Percentiles rank a stretch among this genome's conserved stretches.
phyloP scores from a whole-genome alignment of 2,888 invertebrate genomes.

The Agrenia bidenticulata region DNA sequence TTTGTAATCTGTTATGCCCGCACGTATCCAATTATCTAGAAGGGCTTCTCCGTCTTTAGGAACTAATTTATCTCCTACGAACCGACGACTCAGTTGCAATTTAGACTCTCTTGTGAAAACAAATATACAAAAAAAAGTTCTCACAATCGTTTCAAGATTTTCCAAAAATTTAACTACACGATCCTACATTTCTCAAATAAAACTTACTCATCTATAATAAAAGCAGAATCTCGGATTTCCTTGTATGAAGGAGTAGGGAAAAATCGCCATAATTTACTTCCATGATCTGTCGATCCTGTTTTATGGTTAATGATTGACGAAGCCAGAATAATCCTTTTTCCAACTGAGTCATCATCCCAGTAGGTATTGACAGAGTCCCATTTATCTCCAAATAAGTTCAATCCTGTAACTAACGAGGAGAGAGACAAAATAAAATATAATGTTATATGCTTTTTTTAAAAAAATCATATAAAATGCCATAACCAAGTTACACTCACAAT shows the following conservation, averaged over 20 bases:
- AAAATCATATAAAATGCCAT: not conserved
- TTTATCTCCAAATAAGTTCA: slow-evolving; percentile 34
- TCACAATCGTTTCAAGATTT: no score
- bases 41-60: slow-evolving; percentile 55
- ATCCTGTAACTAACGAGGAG: slow-evolving; percentile 27
- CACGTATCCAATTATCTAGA: slow-evolving; percentile 68
- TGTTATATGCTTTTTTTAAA: not conserved
- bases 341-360: slow-evolving; percentile 62
- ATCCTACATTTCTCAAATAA: not conserved
- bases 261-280: slow-evolving; percentile 68
- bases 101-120: slow-evolving; percentile 18
- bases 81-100: slow-evolving; percentile 1
- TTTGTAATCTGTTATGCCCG: slow-evolving; percentile 69
- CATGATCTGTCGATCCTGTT: slow-evolving; percentile 70
- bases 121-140: no score
- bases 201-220: slow-evolving; percentile 68
- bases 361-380: slow-evolving; percentile 30
- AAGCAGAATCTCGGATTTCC: slow-evolving; percentile 68
- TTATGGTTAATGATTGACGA: slow-evolving; percentile 73
- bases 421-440: not conserved
- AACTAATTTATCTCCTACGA: not conserved
- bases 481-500: slow-evolving; percentile 64
- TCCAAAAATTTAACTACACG: no score
- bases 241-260: slow-evolving; percentile 73
- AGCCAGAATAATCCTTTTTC: slow-evolving; percentile 69